phyloP scores from a whole-genome alignment of 2,888 invertebrate genomes.

The Merodon equestris region DNA sequence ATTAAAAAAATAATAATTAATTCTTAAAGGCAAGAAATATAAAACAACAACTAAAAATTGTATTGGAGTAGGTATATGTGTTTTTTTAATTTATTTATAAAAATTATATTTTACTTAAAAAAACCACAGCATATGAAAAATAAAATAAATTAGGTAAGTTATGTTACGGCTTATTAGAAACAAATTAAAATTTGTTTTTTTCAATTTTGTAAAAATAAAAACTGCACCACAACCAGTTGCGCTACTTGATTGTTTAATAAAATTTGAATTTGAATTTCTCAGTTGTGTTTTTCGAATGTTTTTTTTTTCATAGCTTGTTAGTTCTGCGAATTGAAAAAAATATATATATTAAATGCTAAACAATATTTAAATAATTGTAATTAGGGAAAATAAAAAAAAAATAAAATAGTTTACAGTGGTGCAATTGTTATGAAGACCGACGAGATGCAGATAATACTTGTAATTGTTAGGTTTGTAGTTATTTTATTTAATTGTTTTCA shows the following conservation, averaged over 20 bases:
- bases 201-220: slow-evolving; percentile 44
- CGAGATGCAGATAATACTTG: slow-evolving; percentile 3
- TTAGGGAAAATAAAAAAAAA: slow-evolving; percentile 7
- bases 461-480: slow-evolving; percentile 33
- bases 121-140: not conserved
- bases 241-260: slow-evolving; percentile 33
- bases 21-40: slow-evolving; percentile 40
- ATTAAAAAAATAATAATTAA: slow-evolving; percentile 39
- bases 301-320: slow-evolving; percentile 28
- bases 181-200: not conserved
- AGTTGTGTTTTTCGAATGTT: slow-evolving; percentile 2
- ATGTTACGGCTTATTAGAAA: slow-evolving; percentile 57
- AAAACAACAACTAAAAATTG: slow-evolving; percentile 27
- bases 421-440: slow-evolving; percentile 7
- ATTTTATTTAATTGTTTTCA: slow-evolving; percentile 23
- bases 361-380: slow-evolving; percentile 32
- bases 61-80: slow-evolving; percentile 62
- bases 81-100: slow-evolving; percentile 49
- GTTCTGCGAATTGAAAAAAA: slow-evolving; percentile 1
- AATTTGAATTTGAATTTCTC: slow-evolving; percentile 6
- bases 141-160: slow-evolving; percentile 50
- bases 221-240: slow-evolving; percentile 38
- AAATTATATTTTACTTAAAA: slow-evolving; percentile 40
- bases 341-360: not conserved
- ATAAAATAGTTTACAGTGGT: slow-evolving; percentile 14